A percentile compares a stretch with the other conserved stretches of the same genome.
These are phyloP conservation scores for Lochmaea crataegi DNA, from an alignment of 2,888 invertebrate species.

Conservation along the genomic window DNA sequence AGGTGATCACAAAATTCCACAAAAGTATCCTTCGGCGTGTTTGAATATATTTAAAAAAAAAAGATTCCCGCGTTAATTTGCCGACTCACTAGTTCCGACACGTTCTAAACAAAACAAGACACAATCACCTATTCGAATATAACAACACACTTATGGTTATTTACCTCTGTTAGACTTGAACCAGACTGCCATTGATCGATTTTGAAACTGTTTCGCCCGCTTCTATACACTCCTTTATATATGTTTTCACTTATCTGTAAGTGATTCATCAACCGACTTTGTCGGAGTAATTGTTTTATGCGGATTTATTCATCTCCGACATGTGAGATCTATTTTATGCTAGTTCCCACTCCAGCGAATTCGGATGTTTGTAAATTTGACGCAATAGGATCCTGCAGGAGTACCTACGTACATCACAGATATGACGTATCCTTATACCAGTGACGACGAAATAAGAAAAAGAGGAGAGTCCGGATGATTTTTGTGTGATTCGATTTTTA, in stretches of 20 bases:
- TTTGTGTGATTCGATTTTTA: neutral
- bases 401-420: neutral
- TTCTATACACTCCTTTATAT: slow-evolving; percentile 33
- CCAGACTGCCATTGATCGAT: slow-evolving; percentile 46
- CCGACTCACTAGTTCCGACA: slow-evolving; percentile 31
- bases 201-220: slow-evolving; percentile 31
- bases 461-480: neutral
- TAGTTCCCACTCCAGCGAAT: neutral
- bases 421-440: neutral
- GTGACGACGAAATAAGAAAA: neutral
- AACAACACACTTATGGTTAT: slow-evolving; percentile 29
- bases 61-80: slow-evolving; percentile 30
- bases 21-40: too few species aligned
- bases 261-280: slow-evolving; percentile 36
- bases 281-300: slow-evolving; percentile 28
- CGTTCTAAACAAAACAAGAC: slow-evolving; percentile 30
- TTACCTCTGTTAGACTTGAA: slow-evolving; percentile 44
- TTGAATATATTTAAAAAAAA: too few species aligned
- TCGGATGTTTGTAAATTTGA: neutral
- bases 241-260: slow-evolving; percentile 39
- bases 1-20: neutral
- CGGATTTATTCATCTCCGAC: slow-evolving; percentile 32
- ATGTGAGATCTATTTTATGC: slow-evolving; percentile 32
- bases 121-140: slow-evolving; percentile 25
- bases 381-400: slow-evolving; percentile 14